Evolutionary conservation across 2,797 vertebrate genomes (phyloP).

Genomic region (Pampus argenteus): DNA sequence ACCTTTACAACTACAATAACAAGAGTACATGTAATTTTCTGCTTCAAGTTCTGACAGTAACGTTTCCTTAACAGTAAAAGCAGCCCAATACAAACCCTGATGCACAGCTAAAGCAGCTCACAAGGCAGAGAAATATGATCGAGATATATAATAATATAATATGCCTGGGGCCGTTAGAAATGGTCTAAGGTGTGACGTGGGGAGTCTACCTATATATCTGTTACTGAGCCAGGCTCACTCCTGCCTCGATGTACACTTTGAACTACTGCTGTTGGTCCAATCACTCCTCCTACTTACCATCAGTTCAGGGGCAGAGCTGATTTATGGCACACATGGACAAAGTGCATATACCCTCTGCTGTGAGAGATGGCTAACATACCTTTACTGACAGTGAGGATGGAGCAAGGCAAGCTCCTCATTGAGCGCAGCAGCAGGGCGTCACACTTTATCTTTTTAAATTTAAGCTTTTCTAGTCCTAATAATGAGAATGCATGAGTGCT

Average conservation of each 20-base stretch:
- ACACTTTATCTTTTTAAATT: not conserved
- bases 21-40: not conserved
- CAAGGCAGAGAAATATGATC: conserved; percentile 6
- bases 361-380: conserved; percentile 51
- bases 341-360: conserved; percentile 29
- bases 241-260: not conserved
- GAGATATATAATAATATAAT: conserved; percentile 12
- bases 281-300: conserved; percentile 36
- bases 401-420: conserved; percentile 5
- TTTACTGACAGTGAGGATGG: conserved; percentile 43
- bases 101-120: conserved; percentile 8
- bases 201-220: not conserved
- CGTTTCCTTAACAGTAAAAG: conserved; percentile 15
- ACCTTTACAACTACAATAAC: conserved; percentile 5
- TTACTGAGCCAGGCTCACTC: conserved; percentile 1
- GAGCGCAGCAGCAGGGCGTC: no score
- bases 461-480: conserved; percentile 19
- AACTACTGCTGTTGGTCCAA: conserved; percentile 18
- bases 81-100: not conserved
- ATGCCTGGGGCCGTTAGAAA: not conserved
- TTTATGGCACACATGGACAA: conserved; percentile 49
- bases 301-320: conserved; percentile 47
- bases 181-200: not conserved
- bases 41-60: conserved; percentile 8
- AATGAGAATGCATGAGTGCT: conserved; percentile 40